These are phyloP conservation scores for Antrozous pallidus DNA, from an alignment of 2,797 vertebrate species.

Conservation along the genomic window DNA sequence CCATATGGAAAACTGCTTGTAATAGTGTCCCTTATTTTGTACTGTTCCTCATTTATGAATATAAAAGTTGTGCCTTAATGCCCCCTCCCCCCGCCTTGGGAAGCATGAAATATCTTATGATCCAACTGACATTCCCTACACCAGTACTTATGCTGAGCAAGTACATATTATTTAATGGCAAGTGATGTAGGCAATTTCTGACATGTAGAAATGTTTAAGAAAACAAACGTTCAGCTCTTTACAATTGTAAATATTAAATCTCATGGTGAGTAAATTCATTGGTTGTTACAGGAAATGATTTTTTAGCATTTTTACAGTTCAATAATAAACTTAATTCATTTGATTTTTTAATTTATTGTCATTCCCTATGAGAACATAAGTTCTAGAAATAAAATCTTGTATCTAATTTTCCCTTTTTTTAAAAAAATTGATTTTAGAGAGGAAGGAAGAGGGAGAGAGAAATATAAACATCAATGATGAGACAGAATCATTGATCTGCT, in stretches of 20 bases:
- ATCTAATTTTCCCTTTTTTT: not conserved
- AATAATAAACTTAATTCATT: not conserved
- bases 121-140: not conserved
- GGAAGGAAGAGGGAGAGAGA: too few relatives aligned
- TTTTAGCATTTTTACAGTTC: not conserved
- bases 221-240: not conserved
- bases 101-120: not conserved
- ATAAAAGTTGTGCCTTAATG: not conserved
- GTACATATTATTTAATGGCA: not conserved
- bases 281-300: not conserved
- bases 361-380: not conserved
- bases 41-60: not conserved
- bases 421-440: too few relatives aligned
- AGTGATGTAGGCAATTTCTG: not conserved
- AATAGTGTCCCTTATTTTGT: not conserved
- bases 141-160: not conserved
- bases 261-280: not conserved
- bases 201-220: not conserved
- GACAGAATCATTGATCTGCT: too few relatives aligned
- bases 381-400: not conserved
- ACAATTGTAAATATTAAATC: not conserved
- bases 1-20: not conserved
- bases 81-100: fast-evolving
- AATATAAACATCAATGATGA: too few relatives aligned
- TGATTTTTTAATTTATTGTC: not conserved